Evolutionary conservation across 2,888 invertebrate species (phyloP).

Genomic region (Drosophila barbarae): DNA sequence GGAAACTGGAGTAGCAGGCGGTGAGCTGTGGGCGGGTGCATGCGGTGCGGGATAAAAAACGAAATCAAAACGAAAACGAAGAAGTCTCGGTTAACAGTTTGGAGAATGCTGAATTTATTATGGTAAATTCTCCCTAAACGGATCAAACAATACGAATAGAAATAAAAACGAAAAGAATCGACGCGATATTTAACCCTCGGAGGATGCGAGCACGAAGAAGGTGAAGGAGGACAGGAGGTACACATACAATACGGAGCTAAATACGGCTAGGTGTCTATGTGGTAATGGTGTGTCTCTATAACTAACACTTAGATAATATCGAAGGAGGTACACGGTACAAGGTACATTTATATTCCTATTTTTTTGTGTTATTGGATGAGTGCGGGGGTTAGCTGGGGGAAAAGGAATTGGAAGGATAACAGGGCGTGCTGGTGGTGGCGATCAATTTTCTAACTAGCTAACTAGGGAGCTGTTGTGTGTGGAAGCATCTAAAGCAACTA

Average conservation of each 20-base stretch:
- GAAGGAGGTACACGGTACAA: constrained; percentile 12
- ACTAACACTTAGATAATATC: constrained; percentile 41
- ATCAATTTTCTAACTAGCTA: constrained; percentile 3
- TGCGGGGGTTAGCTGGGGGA: constrained; percentile 25
- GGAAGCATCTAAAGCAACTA: constrained; percentile 73
- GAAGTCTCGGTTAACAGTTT: constrained; percentile 38
- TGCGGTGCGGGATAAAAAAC: constrained; percentile 34
- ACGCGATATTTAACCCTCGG: background rate
- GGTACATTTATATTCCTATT: constrained; percentile 18
- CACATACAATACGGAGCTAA: constrained; percentile 15
- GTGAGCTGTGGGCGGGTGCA: constrained; percentile 29
- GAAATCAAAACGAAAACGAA: constrained; percentile 38
- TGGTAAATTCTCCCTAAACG: constrained; percentile 19
- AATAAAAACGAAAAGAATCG: constrained; percentile 8
- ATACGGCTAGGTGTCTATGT: constrained; percentile 23
- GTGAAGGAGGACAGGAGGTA: background rate
- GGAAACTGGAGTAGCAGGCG: constrained; percentile 21
- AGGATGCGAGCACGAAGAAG: constrained; percentile 10
- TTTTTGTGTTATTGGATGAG: constrained; percentile 33
- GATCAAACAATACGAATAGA: constrained; percentile 18
- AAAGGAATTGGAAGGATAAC: constrained; percentile 3
- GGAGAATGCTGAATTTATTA: constrained; percentile 36
- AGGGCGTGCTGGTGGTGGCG: constrained; percentile 23
- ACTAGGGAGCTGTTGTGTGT: constrained; percentile 4
- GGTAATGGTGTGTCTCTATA: constrained; percentile 15